These are phyloP conservation scores for Seira ritae DNA, from an alignment of 2,888 invertebrate species.

Conservation along the genomic window DNA sequence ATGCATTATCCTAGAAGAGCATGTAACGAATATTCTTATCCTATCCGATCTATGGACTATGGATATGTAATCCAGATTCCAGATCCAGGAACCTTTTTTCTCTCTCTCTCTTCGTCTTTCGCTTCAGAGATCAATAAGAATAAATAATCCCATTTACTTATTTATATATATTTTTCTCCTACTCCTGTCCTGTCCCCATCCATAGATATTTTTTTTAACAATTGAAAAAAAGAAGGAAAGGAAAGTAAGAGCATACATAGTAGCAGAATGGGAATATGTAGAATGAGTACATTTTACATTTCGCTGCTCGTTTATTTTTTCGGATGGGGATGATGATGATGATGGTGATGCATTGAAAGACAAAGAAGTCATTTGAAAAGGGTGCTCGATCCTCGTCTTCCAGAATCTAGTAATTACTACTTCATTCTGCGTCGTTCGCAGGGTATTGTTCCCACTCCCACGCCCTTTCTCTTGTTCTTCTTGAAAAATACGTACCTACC, in stretches of 20 bases:
- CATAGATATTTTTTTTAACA: background rate
- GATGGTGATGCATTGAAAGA: background rate
- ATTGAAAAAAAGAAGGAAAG: background rate
- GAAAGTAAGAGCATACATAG: too few species aligned
- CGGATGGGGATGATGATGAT: too few species aligned
- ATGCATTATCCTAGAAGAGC: too few species aligned
- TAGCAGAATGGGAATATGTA: too few species aligned
- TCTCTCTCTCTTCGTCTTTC: background rate
- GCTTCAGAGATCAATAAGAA: conserved; percentile 14
- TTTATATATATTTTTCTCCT: background rate
- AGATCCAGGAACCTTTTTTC: background rate
- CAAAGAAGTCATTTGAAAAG: background rate
- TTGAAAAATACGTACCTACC: too few species aligned
- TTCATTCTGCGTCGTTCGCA: background rate
- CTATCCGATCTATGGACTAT: too few species aligned
- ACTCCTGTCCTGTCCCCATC: background rate
- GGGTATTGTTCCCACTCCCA: conserved; percentile 60
- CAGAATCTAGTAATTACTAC: too few species aligned
- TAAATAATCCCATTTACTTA: background rate
- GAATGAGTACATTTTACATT: too few species aligned
- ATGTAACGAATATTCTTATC: too few species aligned
- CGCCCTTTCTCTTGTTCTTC: conserved; percentile 43
- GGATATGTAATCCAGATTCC: background rate
- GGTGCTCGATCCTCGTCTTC: background rate
- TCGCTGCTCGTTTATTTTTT: too few species aligned